Percentiles rank a stretch among this genome's conserved stretches.
phyloP scores from a whole-genome alignment of 2,797 vertebrate species.

The Arrhamphus sclerolepis region DNA sequence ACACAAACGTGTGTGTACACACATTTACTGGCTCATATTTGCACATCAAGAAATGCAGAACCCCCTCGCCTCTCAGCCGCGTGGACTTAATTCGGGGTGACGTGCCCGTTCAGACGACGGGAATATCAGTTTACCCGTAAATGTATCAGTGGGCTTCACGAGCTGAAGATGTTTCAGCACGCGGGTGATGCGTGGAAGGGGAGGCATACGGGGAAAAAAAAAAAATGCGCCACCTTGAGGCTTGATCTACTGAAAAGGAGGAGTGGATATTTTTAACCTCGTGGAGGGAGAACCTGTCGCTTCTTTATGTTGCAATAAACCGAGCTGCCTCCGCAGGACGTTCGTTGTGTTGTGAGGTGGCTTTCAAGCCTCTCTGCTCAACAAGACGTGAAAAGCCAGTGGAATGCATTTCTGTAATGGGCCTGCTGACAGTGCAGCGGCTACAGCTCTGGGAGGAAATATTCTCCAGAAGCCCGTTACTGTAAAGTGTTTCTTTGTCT shows the following conservation, averaged over 20 bases:
- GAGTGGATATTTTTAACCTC: constrained; percentile 32
- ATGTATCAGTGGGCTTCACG: constrained; percentile 37
- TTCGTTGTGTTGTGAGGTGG: constrained; percentile 34
- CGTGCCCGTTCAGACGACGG: constrained; percentile 13
- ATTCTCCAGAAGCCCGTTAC: constrained; percentile 61
- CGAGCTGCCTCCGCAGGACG: constrained; percentile 48
- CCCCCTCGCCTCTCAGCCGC: constrained; percentile 36
- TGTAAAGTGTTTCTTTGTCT: constrained; percentile 73
- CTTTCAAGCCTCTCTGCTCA: constrained; percentile 37
- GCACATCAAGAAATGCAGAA: constrained; percentile 60
- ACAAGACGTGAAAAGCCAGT: constrained; percentile 57
- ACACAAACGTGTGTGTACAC: constrained; percentile 56
- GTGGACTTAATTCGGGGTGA: constrained; percentile 24
- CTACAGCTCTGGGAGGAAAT: constrained; percentile 49
- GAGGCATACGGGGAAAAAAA: too few species aligned
- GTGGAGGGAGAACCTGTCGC: constrained; percentile 20
- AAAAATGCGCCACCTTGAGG: constrained; percentile 2
- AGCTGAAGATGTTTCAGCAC: not conserved
- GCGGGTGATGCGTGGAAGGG: too few species aligned
- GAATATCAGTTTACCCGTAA: constrained; percentile 27
- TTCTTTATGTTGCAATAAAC: constrained; percentile 38
- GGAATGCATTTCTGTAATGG: constrained; percentile 62
- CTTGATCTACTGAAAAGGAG: not conserved
- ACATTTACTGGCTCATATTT: constrained; percentile 45
- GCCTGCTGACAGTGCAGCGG: constrained; percentile 64